Evolutionary conservation across 2,888 invertebrate genomes (phyloP), one percentile per base, ranked within the genome.

Genomic region (Alitta virens): DNA sequence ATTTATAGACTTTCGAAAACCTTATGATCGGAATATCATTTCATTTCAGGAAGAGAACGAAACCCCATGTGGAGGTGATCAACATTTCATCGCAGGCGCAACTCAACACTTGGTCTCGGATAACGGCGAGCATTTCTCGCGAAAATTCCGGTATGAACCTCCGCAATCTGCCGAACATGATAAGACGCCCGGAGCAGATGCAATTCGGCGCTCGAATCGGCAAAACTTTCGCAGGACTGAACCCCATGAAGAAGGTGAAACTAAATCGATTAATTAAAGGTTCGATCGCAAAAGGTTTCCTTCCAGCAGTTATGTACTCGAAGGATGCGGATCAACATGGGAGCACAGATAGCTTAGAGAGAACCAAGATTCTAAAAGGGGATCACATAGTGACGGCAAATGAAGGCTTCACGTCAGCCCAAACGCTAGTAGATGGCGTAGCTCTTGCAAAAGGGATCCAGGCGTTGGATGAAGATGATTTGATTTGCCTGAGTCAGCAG

Each of bases 181-280:
- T 40, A 52, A 54, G 27, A 21, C 55, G 57, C 21, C 42, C 63
- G 25, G 56, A 38, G 12, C 43, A 55, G 16, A 49, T 43, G 24
- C 56, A 56, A 23, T 7, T 33, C 33, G 33, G 33, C 12, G 49
- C 62, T 7, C 61, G 58, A 16, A 24, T 66, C 25, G 63, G 66
- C 12, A 43, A 61, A 14, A 61, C 66, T 77, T 91, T 94, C 81
- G 91, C 90, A 63, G 92, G 91, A 79, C 81, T 93, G 43, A 91
- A 91, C 78, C 89, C 89, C 73, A 83, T 91, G 42, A 64, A 62
- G 40, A 68, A 63, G 55, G 67, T 72, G 0, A 66, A 63, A 21
- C 59, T 70, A 3, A 61, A 46, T 25, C 56, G 59, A 24, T 33
- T 65, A 12, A 33, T 33, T 12, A 25, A 43, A 33, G 42, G 56